Evolutionary conservation across 2,888 invertebrate species (phyloP), one percentile per base, ranked within the genome.

Genomic region (Ichneumoninae sp.): DNA sequence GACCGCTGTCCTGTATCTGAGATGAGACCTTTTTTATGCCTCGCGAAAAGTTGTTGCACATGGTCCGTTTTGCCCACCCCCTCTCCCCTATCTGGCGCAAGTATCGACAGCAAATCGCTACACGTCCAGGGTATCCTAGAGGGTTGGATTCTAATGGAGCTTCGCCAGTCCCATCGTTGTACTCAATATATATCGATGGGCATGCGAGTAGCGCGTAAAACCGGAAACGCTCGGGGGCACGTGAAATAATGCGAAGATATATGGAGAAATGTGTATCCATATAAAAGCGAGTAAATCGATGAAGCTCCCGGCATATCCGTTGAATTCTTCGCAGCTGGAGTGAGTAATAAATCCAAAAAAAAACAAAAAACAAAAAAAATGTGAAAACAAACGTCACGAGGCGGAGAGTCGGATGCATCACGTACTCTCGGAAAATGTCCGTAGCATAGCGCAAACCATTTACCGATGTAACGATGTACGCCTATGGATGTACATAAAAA

Each of bases 401-500:
- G 7, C 52, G 57, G 65, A 22, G 44, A 79, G 68, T 60, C 54
- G 30, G 52, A 68, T 13, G 33, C 70, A 57, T 52, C n/a, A 13
- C 44, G 44, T 82, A 70, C 54, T 44, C 50, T 65, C 54, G 60
- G 40, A 63, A 52, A 50, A 52, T 71, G 57, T 74, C 77, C 65
- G 74, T 40, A 74, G 22, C 22, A 77, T 68, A 57, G 75, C 33
- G 68, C 60, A 81, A 79, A 65, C 54, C 69, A 52, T 85, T 82
- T 77, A 73, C 73, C 54, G 60, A 81, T 81, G 54, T 74, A 82
- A 83, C 65, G 47, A 73, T 40, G 52, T 82, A 83, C 47, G 68
- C 66, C 70, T 71, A 75, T 74, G 36, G 70, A 65, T 77, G 68
- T 83, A 82, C 73, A 83, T 71, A 81, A 79, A 82, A 82, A 83